Evolutionary conservation across 2,888 invertebrate genomes (phyloP).

Genomic region (Lasioglossum lativentre): DNA sequence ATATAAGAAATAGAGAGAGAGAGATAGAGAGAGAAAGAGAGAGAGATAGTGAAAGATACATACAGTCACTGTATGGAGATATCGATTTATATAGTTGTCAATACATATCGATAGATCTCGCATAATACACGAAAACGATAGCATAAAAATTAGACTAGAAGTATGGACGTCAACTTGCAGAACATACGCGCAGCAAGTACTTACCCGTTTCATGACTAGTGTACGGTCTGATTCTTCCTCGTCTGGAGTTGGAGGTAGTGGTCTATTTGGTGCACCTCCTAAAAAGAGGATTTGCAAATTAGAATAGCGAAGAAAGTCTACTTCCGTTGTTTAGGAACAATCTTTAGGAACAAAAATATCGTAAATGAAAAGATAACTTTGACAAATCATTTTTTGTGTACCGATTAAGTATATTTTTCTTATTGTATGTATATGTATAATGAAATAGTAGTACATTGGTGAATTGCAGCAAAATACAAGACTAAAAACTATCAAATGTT

Average conservation of each 20-base stretch:
- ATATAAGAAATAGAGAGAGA: slow-evolving; percentile 12
- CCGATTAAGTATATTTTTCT: background rate
- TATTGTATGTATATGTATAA: background rate
- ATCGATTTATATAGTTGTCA: slow-evolving; percentile 59
- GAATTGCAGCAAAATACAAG: background rate
- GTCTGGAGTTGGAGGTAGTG: slow-evolving; percentile 97
- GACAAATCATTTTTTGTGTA: background rate
- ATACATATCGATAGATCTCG: slow-evolving; percentile 55
- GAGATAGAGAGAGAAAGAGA: background rate
- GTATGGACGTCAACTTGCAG: slow-evolving; percentile 73
- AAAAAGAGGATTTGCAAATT: slow-evolving; percentile 9
- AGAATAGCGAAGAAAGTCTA: slow-evolving; percentile 19
- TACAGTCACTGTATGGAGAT: slow-evolving; percentile 58
- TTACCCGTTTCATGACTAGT: slow-evolving; percentile 96
- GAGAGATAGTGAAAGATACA: slow-evolving; percentile 37
- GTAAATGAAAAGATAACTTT: background rate
- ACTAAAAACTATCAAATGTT: background rate
- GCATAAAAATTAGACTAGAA: slow-evolving; percentile 57
- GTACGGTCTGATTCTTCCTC: slow-evolving; percentile 96
- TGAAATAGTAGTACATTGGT: background rate
- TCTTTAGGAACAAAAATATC: background rate
- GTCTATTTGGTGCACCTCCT: slow-evolving; percentile 95
- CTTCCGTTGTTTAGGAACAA: background rate
- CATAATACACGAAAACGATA: slow-evolving; percentile 53
- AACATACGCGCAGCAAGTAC: slow-evolving; percentile 82